phyloP scores from a whole-genome alignment of 2,888 invertebrate species.

The Byasa hedistus region DNA sequence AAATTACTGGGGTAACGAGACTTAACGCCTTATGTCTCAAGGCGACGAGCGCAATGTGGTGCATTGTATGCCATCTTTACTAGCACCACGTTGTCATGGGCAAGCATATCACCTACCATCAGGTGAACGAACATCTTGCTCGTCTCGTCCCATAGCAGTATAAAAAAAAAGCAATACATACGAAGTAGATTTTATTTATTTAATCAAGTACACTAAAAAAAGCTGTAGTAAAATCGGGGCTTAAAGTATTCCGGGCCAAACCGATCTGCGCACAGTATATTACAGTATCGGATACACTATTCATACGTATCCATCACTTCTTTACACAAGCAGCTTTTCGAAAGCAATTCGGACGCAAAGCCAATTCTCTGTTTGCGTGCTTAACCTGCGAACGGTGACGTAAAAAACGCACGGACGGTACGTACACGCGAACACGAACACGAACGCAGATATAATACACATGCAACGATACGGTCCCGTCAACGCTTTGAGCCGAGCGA shows the following conservation, averaged over 20 bases:
- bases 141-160: too few species aligned
- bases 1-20: too few species aligned
- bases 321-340: conserved; percentile 22
- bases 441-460: conserved; percentile 45
- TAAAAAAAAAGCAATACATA: too few species aligned
- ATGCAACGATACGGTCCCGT: conserved; percentile 64
- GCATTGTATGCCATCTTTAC: too few species aligned
- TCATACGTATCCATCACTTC: conserved; percentile 13
- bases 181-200: conserved; percentile 17
- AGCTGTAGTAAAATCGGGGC: conserved; percentile 10
- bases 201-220: conserved; percentile 11
- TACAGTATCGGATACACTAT: conserved; percentile 9
- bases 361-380: conserved; percentile 20
- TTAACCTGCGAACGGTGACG: conserved; percentile 24
- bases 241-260: conserved; percentile 20
- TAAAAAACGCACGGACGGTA: conserved; percentile 15
- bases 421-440: conserved; percentile 35
- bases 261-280: conserved; percentile 10
- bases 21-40: too few species aligned
- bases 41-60: too few species aligned
- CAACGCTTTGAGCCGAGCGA: conserved; percentile 66
- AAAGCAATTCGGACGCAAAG: conserved; percentile 18
- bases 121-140: too few species aligned
- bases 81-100: too few species aligned
- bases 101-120: too few species aligned